These are phyloP conservation scores for Nymphalis polychloros DNA, from an alignment of 2,888 invertebrate genomes.

Conservation along the genomic window DNA sequence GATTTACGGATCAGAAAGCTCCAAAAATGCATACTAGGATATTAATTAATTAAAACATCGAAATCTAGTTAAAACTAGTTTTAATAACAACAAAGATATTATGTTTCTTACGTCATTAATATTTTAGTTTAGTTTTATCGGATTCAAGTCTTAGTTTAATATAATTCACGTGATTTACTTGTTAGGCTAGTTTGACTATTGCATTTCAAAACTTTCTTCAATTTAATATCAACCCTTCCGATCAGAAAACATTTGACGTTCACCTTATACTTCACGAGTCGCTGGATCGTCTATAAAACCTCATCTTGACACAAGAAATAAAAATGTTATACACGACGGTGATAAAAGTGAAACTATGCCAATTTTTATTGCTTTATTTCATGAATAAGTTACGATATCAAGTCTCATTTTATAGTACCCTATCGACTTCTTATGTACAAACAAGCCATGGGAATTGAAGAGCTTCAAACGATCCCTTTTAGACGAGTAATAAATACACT, in stretches of 20 bases:
- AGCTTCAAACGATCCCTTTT: slow-evolving; percentile 10
- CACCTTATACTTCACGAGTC: slow-evolving; percentile 14
- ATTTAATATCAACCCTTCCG: not conserved
- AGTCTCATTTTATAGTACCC: slow-evolving; percentile 38
- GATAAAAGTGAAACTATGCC: slow-evolving; percentile 42
- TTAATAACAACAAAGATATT: too few relatives aligned
- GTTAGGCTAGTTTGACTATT: not conserved
- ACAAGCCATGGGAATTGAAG: slow-evolving; percentile 19
- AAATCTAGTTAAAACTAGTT: too few relatives aligned
- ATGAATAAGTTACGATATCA: slow-evolving; percentile 40
- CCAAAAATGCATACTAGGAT: too few relatives aligned
- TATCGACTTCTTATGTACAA: slow-evolving; percentile 36
- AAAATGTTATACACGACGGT: slow-evolving; percentile 36
- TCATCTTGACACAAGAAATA: slow-evolving; percentile 33
- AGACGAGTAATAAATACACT: slow-evolving; percentile 9
- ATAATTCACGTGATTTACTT: not conserved
- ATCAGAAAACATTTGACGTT: slow-evolving; percentile 10
- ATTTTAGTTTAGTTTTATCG: too few relatives aligned
- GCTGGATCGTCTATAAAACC: slow-evolving; percentile 28
- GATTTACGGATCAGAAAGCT: too few relatives aligned
- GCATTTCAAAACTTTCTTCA: not conserved
- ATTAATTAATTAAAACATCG: too few relatives aligned
- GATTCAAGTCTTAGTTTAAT: not conserved
- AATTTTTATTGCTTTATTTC: slow-evolving; percentile 42
- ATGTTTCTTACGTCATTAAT: too few relatives aligned